Conservation (phyloP, 2,113 vertebrate genomes). For the Bubo blakistoni region DNA sequence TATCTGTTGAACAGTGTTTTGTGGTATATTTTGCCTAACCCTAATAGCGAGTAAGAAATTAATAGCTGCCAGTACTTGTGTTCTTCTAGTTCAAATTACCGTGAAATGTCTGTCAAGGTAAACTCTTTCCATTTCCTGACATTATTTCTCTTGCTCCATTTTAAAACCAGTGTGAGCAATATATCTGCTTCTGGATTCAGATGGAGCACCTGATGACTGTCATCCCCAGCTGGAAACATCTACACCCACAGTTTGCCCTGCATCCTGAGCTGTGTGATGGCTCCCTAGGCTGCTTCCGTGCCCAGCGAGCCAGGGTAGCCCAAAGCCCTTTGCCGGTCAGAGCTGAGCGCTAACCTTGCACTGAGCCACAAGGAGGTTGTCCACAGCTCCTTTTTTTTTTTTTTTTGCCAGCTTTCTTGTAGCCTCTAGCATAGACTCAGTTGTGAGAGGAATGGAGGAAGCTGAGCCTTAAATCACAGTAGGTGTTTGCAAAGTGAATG, state of each 20-base stretch:
- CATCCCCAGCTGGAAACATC: not conserved
- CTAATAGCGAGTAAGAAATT: not conserved
- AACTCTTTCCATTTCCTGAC: not conserved
- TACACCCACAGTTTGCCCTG: not conserved
- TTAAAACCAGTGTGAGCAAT: not conserved
- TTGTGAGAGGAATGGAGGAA: not conserved
- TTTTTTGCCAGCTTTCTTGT: not conserved
- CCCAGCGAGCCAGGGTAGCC: not conserved
- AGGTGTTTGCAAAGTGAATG: not conserved
- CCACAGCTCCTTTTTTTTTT: not conserved
- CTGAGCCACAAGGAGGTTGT: not conserved
- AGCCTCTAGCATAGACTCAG: not conserved
- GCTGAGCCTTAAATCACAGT: not conserved
- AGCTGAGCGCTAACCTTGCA: not conserved
- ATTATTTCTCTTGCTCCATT: not conserved
- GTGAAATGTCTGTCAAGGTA: fast-evolving
- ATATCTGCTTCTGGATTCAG: not conserved
- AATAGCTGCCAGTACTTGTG: not conserved
- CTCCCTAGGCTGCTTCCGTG: not conserved
- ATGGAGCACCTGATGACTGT: not conserved
- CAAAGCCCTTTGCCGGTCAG: not conserved
- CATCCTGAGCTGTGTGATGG: fast-evolving
- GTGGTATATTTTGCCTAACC: not conserved
- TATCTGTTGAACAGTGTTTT: not conserved
- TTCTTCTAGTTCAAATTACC: not conserved